Conservation (phyloP, 2,113 vertebrate genomes). For the Pachypanchax playfairii region DNA sequence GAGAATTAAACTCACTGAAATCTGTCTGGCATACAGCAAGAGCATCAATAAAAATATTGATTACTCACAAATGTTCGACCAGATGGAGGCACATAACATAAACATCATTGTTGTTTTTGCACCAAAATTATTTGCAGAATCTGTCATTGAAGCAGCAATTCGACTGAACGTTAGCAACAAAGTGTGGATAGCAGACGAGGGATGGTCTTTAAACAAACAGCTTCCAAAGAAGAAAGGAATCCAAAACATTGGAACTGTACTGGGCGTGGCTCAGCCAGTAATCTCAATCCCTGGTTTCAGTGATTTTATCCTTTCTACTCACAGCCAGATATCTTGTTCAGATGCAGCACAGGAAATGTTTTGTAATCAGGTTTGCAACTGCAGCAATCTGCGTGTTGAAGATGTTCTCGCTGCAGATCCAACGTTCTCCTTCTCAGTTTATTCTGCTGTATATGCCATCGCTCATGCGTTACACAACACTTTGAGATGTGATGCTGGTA, state of each 20-base stretch:
- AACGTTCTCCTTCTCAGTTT: constrained; percentile 75
- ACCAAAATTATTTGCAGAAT: not conserved
- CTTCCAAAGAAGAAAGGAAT: constrained; percentile 72
- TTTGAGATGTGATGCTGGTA: constrained; percentile 73
- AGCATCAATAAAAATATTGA: not conserved
- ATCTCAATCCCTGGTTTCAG: constrained; percentile 66
- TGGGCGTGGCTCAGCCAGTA: constrained; percentile 77
- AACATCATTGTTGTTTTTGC: constrained; percentile 70
- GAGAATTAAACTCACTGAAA: constrained; percentile 15
- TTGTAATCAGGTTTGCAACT: constrained; percentile 77
- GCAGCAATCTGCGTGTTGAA: not conserved
- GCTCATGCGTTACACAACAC: constrained; percentile 81
- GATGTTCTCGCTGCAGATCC: not conserved
- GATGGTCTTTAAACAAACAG: constrained; percentile 74
- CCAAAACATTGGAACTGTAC: constrained; percentile 70
- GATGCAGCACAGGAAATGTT: rapidly evolving
- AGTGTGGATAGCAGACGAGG: constrained; percentile 85
- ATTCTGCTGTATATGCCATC: constrained; percentile 79
- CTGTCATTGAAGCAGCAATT: constrained; percentile 78
- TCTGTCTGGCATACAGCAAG: constrained; percentile 81
- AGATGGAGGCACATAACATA: constrained; percentile 63
- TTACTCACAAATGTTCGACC: constrained; percentile 55
- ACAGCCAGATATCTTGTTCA: not conserved
- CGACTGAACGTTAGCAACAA: constrained; percentile 75
- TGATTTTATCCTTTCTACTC: constrained; percentile 59